phyloP scores from a whole-genome alignment of 2,113 vertebrate species.

The Pseudorasbora parva region DNA sequence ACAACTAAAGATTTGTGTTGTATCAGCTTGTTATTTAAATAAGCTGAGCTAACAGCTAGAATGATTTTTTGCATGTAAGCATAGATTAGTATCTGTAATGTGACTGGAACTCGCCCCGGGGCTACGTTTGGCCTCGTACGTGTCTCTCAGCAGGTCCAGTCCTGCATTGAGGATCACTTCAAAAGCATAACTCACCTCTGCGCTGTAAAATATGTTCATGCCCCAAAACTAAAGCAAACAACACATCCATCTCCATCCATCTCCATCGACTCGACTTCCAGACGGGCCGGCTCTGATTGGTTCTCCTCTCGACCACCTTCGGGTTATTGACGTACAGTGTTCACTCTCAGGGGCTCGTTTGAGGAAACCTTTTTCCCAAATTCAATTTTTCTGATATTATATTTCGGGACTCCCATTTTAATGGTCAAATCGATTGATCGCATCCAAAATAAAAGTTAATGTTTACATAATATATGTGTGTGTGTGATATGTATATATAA shows the following conservation, averaged over 20 bases:
- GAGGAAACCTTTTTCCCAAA: too few species aligned
- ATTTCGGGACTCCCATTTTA: too few species aligned
- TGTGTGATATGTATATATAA: too few species aligned
- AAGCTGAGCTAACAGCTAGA: too few species aligned
- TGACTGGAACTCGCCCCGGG: constrained; percentile 11
- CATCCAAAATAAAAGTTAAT: too few species aligned
- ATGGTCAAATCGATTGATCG: too few species aligned
- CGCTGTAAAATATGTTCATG: constrained; percentile 73
- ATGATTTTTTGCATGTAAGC: constrained; percentile 27
- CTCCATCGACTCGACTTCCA: constrained; percentile 62
- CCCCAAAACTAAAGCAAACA: constrained; percentile 79
- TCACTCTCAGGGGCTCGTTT: not conserved
- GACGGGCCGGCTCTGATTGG: constrained; percentile 54
- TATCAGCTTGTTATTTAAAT: too few species aligned
- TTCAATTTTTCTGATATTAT: too few species aligned
- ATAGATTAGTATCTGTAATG: not conserved
- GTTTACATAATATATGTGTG: too few species aligned
- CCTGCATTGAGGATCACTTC: constrained; percentile 71
- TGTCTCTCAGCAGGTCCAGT: constrained; percentile 69
- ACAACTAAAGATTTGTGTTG: too few species aligned
- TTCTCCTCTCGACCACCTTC: constrained; percentile 12
- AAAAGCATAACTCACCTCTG: constrained; percentile 70
- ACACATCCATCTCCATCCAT: constrained; percentile 74
- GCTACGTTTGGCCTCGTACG: constrained; percentile 1
- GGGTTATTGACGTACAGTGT: constrained; percentile 56